phyloP scores from a whole-genome alignment of 2,797 vertebrate genomes.

The Enteromius unitaeniatus region DNA sequence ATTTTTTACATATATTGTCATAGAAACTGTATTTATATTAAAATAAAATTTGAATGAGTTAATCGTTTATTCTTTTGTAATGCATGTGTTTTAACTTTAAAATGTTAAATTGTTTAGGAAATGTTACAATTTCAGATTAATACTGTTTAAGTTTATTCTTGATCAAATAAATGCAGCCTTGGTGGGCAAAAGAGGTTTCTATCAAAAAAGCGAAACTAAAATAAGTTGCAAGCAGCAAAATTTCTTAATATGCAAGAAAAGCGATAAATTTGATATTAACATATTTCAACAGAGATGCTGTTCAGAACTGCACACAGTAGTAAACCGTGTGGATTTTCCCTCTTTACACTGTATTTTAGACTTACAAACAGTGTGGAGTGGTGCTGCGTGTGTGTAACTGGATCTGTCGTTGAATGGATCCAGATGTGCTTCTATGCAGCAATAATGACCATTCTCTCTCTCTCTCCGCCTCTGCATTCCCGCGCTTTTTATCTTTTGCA shows the following conservation, averaged over 20 bases:
- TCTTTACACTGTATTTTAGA: background rate
- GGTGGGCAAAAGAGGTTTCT: background rate
- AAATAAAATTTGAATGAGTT: too few relatives aligned
- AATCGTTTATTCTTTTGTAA: too few relatives aligned
- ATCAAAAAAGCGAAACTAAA: background rate
- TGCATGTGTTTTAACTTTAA: too few relatives aligned
- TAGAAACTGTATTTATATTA: too few relatives aligned
- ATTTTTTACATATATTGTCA: too few relatives aligned
- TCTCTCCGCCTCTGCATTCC: slow-evolving; percentile 9
- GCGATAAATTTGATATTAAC: background rate
- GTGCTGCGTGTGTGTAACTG: slow-evolving; percentile 67
- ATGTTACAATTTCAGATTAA: too few relatives aligned
- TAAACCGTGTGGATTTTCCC: background rate
- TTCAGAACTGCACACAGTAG: background rate
- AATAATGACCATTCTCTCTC: slow-evolving; percentile 41
- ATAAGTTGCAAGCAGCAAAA: background rate
- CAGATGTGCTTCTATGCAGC: slow-evolving; percentile 73
- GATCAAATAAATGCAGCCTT: background rate
- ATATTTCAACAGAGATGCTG: background rate
- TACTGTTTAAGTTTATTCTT: background rate
- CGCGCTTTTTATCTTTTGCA: background rate
- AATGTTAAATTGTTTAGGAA: too few relatives aligned
- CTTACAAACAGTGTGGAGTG: background rate
- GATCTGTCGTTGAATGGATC: slow-evolving; percentile 74
- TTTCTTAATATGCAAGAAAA: background rate